A percentile compares a stretch with the other conserved stretches of the same genome.
These are phyloP conservation scores for Mormyrus hasselquistii DNA, from an alignment of 2,797 vertebrate genomes.

Conservation along the genomic window DNA sequence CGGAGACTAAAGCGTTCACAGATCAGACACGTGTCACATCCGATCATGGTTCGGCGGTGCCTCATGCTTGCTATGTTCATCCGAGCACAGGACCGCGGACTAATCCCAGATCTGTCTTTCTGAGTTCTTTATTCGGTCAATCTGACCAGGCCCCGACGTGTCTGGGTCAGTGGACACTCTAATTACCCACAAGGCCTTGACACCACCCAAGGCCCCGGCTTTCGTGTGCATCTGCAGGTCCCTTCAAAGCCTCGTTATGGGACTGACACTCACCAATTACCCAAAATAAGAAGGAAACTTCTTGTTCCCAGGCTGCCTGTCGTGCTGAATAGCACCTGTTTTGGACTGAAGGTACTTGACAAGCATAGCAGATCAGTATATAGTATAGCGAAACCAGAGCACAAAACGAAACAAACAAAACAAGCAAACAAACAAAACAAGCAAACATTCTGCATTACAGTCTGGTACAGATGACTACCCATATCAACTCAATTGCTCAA, in stretches of 20 bases:
- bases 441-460: not conserved
- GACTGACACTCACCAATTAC: conserved; percentile 78
- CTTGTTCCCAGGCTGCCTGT: conserved; percentile 65
- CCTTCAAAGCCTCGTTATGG: conserved; percentile 77
- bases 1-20: not conserved
- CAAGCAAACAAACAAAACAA: not conserved
- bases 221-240: conserved; percentile 77
- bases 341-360: conserved; percentile 70
- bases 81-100: not conserved
- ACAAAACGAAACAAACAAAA: not conserved
- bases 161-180: conserved; percentile 66
- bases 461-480: not conserved
- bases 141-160: conserved; percentile 54
- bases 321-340: conserved; percentile 69
- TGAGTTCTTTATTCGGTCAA: not conserved
- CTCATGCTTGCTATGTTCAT: not conserved
- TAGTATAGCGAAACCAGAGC: not conserved
- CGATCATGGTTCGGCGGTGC: not conserved
- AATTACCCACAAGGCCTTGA: conserved; percentile 71
- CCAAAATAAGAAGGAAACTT: conserved; percentile 64
- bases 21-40: not conserved
- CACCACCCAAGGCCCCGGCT: conserved; percentile 69
- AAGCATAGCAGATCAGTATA: conserved; percentile 45
- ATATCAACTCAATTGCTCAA: not conserved
- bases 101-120: not conserved